These are phyloP conservation scores for Tridacna gigas DNA, from an alignment of 2,888 invertebrate genomes.

Conservation along the genomic window DNA sequence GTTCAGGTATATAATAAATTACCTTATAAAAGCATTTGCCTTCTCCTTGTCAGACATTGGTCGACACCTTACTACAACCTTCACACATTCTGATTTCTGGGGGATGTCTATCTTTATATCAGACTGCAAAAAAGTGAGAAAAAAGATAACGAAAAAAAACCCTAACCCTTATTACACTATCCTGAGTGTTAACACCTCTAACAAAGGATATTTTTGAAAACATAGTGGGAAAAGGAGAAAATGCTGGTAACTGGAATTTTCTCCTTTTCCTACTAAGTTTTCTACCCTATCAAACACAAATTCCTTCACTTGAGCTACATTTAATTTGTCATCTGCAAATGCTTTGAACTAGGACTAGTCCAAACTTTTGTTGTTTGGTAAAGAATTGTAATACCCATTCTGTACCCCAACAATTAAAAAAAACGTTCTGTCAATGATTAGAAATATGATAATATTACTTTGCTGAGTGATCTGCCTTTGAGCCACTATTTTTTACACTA, in stretches of 20 bases:
- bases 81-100: constrained; percentile 91
- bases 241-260: background rate
- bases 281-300: background rate
- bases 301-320: no score
- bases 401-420: background rate
- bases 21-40: constrained; percentile 89
- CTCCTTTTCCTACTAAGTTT: constrained; percentile 10
- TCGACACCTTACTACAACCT: constrained; percentile 98
- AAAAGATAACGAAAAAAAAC: background rate
- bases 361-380: no score
- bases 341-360: no score
- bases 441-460: no score
- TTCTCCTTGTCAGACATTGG: constrained; percentile 96
- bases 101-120: constrained; percentile 51
- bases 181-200: no score
- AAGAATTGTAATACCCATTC: background rate
- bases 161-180: background rate
- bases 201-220: background rate
- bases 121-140: constrained; percentile 22
- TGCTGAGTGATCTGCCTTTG: no score
- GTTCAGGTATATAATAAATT: background rate
- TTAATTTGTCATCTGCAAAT: no score
- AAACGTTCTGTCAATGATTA: no score
- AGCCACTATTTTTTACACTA: no score
- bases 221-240: background rate